Evolutionary conservation across 2,888 invertebrate genomes (phyloP), one percentile per base, ranked within the genome.

Genomic region (Endomychus coccineus): DNA sequence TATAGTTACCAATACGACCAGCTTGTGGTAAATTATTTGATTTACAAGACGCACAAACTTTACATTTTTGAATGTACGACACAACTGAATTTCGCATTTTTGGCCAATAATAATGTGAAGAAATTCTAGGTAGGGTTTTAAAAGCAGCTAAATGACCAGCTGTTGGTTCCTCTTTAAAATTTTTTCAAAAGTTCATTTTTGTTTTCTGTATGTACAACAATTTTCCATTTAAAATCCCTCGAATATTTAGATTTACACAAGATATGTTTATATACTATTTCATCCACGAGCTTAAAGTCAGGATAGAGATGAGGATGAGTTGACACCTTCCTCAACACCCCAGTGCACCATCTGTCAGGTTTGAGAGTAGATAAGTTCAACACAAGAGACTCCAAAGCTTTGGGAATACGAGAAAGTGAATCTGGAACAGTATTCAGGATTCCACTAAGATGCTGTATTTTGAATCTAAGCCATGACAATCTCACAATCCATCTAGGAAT

Each of bases 31-130:
- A 10, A 23, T 22, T 29, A 3, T 7, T 4, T 4, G 10, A 2
- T 10, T 38, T 39, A 4, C 21, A 24, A 10, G 39, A 12, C 12
- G 28, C 16, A 29, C 39, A 39, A 9, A 39, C 25, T 9, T 34
- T 19, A 35, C 39, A 39, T 2, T 10, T 15, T n/a, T 10, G 2
- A 16, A 34, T 15, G 16, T 28, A 39, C 16, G n/a, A 29, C 2
- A 9, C 6, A 5, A 35, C 10, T n/a, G n/a, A n/a, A n/a, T n/a
- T n/a, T n/a, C n/a, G n/a, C n/a, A n/a, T n/a, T n/a, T n/a, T n/a
- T n/a, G n/a, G n/a, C n/a, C n/a, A n/a, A n/a, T n/a, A n/a, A n/a
- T n/a, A n/a, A n/a, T n/a, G n/a, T n/a, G n/a, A n/a, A n/a, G n/a
- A n/a, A n/a, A n/a, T n/a, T n/a, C n/a, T n/a, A n/a, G n/a, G n/a